Evolutionary conservation across 2,888 invertebrate genomes (phyloP).

Genomic region (Omphaloscelis lunosa): DNA sequence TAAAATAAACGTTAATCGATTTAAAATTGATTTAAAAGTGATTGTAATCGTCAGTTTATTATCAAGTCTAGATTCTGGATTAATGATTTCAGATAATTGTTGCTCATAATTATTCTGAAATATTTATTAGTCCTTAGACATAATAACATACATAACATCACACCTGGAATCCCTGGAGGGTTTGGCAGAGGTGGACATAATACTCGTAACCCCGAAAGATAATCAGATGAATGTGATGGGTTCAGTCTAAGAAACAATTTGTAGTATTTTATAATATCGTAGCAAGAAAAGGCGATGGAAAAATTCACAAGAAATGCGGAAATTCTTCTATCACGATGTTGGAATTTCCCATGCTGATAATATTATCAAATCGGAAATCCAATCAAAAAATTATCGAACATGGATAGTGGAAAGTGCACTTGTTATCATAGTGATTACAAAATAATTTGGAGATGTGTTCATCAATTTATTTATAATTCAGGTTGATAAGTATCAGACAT

Average conservation of each 20-base stretch:
- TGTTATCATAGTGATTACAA: conserved; percentile 11
- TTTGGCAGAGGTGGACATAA: too few species aligned
- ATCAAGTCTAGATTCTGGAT: neutral
- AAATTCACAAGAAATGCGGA: neutral
- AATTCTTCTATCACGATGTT: neutral
- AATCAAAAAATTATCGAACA: neutral
- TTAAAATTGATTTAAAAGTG: neutral
- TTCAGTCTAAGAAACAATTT: neutral
- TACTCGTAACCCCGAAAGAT: neutral
- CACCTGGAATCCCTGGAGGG: too few species aligned
- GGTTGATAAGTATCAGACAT: neutral
- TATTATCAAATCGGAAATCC: neutral
- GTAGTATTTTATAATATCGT: too few species aligned
- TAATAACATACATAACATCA: too few species aligned
- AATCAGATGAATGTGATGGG: neutral
- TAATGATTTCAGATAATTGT: neutral
- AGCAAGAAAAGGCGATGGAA: neutral
- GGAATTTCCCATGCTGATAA: conserved; percentile 7
- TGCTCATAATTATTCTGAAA: neutral
- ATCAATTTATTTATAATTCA: conserved; percentile 11
- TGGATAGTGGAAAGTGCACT: neutral
- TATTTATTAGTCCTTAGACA: neutral
- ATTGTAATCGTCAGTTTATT: neutral
- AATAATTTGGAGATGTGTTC: conserved; percentile 21
- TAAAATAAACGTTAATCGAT: neutral